phyloP scores from a whole-genome alignment of 1,140 invertebrate species.

The Drosophila bocki region DNA sequence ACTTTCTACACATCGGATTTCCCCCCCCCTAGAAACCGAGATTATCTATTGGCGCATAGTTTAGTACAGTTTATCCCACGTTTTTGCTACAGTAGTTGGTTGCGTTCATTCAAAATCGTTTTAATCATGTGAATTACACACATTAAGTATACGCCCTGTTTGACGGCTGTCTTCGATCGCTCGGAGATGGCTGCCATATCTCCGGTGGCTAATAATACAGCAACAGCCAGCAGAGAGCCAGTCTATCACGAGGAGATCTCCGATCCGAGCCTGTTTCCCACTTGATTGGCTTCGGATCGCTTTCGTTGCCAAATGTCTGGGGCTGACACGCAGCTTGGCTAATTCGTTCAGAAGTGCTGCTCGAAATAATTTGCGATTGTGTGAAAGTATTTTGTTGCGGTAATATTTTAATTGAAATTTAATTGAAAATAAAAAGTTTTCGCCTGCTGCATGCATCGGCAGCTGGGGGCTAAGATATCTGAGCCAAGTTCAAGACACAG shows the following conservation, averaged over 20 bases:
- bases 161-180: slow-evolving; percentile 19
- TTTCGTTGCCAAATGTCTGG: slow-evolving; percentile 69
- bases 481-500: slow-evolving; percentile 56
- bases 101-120: slow-evolving; percentile 2
- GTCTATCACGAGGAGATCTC: slow-evolving; percentile 52
- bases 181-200: slow-evolving; percentile 46
- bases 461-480: slow-evolving; percentile 63
- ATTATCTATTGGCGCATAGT: slow-evolving; percentile 13
- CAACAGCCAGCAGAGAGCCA: slow-evolving; percentile 33
- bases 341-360: slow-evolving; percentile 78
- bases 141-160: slow-evolving; percentile 53
- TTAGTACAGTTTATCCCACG: slow-evolving; percentile 46
- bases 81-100: slow-evolving; percentile 7
- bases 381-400: slow-evolving; percentile 73
- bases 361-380: slow-evolving; percentile 74
- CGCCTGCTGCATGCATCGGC: slow-evolving; percentile 24
- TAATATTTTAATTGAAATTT: slow-evolving; percentile 80
- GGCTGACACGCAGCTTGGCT: slow-evolving; percentile 72
- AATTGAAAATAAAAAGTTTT: slow-evolving; percentile 78
- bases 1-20: slow-evolving; percentile 50
- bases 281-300: slow-evolving; percentile 66
- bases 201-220: slow-evolving; percentile 54
- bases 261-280: slow-evolving; percentile 55
- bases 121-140: slow-evolving; percentile 39
- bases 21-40: slow-evolving; percentile 18